These are phyloP conservation scores for Daubentonia madagascariensis DNA, from an alignment of 2,113 vertebrate genomes.

Conservation along the genomic window DNA sequence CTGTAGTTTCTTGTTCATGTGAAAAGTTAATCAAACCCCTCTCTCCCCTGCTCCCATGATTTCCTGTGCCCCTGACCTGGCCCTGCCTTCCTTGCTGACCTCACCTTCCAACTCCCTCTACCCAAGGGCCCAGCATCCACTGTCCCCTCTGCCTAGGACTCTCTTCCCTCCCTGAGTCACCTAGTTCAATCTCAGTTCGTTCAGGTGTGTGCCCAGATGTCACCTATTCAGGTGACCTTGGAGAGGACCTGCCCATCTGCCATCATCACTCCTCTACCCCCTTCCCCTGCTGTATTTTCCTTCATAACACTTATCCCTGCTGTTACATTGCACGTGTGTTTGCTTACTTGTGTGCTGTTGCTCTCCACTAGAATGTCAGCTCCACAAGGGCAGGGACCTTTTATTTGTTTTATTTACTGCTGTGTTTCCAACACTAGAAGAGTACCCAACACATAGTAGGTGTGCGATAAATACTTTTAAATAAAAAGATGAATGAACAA, in stretches of 20 bases:
- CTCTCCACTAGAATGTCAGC: not conserved
- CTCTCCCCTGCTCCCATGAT: not conserved
- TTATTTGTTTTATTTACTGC: not conserved
- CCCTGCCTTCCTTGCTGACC: not conserved
- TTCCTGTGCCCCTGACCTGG: not conserved
- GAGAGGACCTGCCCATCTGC: not conserved
- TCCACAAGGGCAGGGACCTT: not conserved
- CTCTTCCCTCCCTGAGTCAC: not conserved
- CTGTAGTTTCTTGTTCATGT: not conserved
- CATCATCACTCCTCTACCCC: too few species aligned
- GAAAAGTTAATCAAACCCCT: not conserved
- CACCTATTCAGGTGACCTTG: not conserved
- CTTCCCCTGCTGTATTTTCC: not conserved
- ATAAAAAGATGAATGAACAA: not conserved
- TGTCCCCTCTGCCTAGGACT: not conserved
- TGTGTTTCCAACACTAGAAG: not conserved
- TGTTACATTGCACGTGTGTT: accelerated
- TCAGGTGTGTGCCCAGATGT: not conserved
- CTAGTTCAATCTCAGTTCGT: not conserved
- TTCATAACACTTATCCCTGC: not conserved
- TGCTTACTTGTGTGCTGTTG: not conserved
- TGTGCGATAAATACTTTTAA: not conserved
- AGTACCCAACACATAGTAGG: not conserved
- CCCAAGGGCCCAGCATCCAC: not conserved
- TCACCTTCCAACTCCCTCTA: not conserved